A percentile compares a stretch with the other conserved stretches of the same genome.
These are phyloP conservation scores for Caenorhabditis sulstoni DNA, from an alignment of 2,888 invertebrate species.

Conservation along the genomic window DNA sequence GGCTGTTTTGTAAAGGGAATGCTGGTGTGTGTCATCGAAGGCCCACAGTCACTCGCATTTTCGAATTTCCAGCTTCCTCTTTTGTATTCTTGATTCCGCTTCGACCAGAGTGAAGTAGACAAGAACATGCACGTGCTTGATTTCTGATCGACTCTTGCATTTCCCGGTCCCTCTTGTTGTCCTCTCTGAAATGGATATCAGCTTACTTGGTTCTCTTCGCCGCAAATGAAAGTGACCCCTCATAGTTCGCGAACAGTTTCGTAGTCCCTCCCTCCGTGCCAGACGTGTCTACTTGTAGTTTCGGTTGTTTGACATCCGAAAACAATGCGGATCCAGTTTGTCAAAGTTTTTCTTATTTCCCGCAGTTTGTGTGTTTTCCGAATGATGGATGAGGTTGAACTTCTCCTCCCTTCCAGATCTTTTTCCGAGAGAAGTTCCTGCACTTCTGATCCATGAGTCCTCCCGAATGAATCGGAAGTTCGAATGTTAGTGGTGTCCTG, in stretches of 20 bases:
- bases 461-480: neutral
- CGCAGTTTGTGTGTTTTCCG: conserved; percentile 7
- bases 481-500: neutral
- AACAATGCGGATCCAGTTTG: conserved; percentile 17
- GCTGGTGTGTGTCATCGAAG: conserved; percentile 39
- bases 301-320: conserved; percentile 26
- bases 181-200: too few species aligned
- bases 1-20: conserved; percentile 39
- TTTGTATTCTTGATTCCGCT: too few species aligned
- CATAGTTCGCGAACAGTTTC: conserved; percentile 10
- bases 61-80: conserved; percentile 7
- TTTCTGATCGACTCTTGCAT: neutral
- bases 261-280: neutral
- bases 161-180: neutral
- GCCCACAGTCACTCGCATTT: conserved; percentile 23
- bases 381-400: conserved; percentile 35
- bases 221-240: too few species aligned
- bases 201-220: too few species aligned
- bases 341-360: conserved; percentile 13
- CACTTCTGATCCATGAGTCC: neutral
- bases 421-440: neutral
- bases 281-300: conserved; percentile 20
- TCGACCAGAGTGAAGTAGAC: neutral
- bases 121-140: conserved; percentile 4
- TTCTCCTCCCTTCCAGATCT: neutral